A percentile compares a stretch with the other conserved stretches of the same genome.
These are phyloP conservation scores for Caenorhabditis sulstoni DNA, from an alignment of 2,888 invertebrate genomes.

Conservation along the genomic window DNA sequence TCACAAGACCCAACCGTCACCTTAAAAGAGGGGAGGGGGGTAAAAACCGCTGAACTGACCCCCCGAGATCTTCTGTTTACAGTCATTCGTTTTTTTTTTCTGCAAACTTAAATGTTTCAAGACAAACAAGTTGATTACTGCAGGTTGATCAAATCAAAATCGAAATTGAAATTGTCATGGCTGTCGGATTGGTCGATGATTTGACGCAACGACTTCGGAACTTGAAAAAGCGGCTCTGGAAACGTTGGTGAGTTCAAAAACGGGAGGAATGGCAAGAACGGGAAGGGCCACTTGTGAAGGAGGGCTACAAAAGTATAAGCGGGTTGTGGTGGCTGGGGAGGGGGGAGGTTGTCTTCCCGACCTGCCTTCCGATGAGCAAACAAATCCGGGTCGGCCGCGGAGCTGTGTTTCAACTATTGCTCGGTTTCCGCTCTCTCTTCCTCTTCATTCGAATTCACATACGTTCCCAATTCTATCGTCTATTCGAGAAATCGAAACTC, in stretches of 20 bases:
- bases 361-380: slow-evolving; percentile 50
- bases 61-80: no score
- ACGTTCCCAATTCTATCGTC: background rate
- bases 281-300: slow-evolving; percentile 42
- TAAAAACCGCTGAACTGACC: no score
- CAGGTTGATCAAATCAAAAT: no score
- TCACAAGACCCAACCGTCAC: slow-evolving; percentile 26
- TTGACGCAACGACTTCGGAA: no score
- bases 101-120: no score
- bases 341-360: slow-evolving; percentile 1
- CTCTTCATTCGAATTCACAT: background rate
- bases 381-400: slow-evolving; percentile 36
- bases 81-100: no score
- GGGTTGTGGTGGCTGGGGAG: background rate
- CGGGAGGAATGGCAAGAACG: slow-evolving; percentile 19
- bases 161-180: no score
- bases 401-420: slow-evolving; percentile 43
- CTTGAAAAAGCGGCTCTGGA: no score
- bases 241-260: slow-evolving; percentile 3
- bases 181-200: no score
- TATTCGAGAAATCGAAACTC: background rate
- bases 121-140: no score
- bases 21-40: background rate
- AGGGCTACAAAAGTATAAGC: slow-evolving; percentile 53
- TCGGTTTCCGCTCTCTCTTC: background rate